Base-by-base conservation (phyloP, 2,888 invertebrate genomes). In the Melitaea athalia region DNA sequence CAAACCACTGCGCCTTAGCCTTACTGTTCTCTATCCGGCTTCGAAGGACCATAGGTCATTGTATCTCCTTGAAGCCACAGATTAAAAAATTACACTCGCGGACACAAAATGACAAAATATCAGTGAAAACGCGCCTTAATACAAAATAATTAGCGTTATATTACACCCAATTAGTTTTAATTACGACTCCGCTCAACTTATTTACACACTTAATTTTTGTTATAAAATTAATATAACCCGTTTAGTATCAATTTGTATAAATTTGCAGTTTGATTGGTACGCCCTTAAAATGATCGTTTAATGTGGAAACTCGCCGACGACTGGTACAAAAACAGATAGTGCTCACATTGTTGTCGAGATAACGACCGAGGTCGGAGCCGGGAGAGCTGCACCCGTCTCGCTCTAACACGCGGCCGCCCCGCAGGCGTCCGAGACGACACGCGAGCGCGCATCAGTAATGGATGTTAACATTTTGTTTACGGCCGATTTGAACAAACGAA, bases 151-250 rank as follows among this genome's bases (percentile, higher is more conserved):
- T 91, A 90, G 83, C 89, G 86, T 82, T 85, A 81, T 86, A 89
- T 92, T 90, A 92, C 83, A 88, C 85, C 84, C 91, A 91, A 92
- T 92, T 92, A 92, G 92, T 89, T 90, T 88, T 88, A 89, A 92
- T 92, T 92, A 92, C 85, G 77, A 83, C 87, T 82, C 85, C 85
- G 88, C 85, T 89, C 90, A 87, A 91, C 91, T 92, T 92, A 92
- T 92, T 92, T 91, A 89, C 92, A 91, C 92, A 91, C 91, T 92
- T 92, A 92, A 92, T 92, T 92, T 92, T 92, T 92, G 91, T 91
- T 91, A 92, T 92, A 91, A 91, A 92, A 92, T 92, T 92, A 92
- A 92, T 92, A 91, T 88, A 91, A 90, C 88, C 89, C 91, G 91
- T 92, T 92, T 92, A 92, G 92, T 91, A 92, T 90, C 89, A 92